Evolutionary conservation across 1,140 invertebrate species (phyloP).

Genomic region (Heliothis virescens): DNA sequence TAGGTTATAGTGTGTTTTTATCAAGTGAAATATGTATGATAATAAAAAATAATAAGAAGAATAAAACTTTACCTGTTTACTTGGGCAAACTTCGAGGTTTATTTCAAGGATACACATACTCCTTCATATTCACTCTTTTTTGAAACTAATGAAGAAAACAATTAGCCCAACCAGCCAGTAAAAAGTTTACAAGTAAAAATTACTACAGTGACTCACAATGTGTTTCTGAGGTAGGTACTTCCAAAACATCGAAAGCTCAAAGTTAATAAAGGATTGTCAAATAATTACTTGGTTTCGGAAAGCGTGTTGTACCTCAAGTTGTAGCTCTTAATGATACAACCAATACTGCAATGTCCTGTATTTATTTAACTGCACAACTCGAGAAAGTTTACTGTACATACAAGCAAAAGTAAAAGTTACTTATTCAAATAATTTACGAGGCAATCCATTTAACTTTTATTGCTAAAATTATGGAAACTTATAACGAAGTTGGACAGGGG

Average conservation of each 20-base stretch:
- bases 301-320: neutral
- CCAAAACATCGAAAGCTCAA: no score
- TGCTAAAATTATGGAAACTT: neutral
- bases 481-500: neutral
- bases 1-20: no score
- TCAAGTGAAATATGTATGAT: no score
- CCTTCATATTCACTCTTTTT: no score
- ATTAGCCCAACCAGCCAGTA: no score
- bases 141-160: no score
- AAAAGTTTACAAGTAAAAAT: no score
- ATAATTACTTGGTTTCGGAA: constrained; percentile 22
- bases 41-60: no score
- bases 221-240: no score
- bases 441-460: constrained; percentile 12
- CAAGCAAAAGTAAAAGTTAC: constrained; percentile 1
- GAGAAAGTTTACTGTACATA: constrained; percentile 2
- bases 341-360: neutral
- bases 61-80: no score
- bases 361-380: constrained; percentile 3
- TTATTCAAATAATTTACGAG: constrained; percentile 37
- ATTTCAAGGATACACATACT: no score
- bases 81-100: no score
- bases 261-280: neutral
- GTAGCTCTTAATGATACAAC: neutral
- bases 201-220: neutral